A percentile compares a stretch with the other conserved stretches of the same genome.
Conservation (phyloP, 2,888 invertebrate species). For the Clunio marinus region DNA sequence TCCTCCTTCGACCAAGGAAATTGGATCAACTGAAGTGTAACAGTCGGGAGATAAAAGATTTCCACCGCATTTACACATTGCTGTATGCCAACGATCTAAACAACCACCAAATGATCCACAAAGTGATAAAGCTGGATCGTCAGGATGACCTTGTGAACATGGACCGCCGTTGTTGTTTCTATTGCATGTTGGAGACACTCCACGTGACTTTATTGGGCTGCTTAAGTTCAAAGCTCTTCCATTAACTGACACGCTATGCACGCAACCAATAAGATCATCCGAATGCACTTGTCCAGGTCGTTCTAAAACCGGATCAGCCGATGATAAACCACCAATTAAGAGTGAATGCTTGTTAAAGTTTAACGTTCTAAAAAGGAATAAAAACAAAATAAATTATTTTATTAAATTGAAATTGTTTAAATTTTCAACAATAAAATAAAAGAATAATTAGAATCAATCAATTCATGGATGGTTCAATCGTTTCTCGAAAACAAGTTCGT, state of each 20-base stretch:
- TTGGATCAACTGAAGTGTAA: conserved; percentile 68
- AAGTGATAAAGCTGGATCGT: conserved; percentile 48
- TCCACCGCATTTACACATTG: conserved; percentile 67
- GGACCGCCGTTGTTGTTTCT: conserved; percentile 63
- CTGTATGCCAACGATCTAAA: conserved; percentile 77
- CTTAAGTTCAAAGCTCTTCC: conserved; percentile 78
- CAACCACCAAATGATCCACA: conserved; percentile 68
- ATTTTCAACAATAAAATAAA: too few relatives aligned
- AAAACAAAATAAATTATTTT: conserved; percentile 38
- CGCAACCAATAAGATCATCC: conserved; percentile 90
- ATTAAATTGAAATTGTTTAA: background rate
- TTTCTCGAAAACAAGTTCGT: too few relatives aligned
- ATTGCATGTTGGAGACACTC: conserved; percentile 72
- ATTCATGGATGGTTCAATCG: too few relatives aligned
- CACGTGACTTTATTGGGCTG: conserved; percentile 66
- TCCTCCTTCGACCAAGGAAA: conserved; percentile 72
- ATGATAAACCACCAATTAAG: conserved; percentile 77
- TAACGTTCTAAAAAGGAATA: conserved; percentile 66
- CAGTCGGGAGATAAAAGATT: conserved; percentile 75
- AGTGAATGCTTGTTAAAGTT: conserved; percentile 88
- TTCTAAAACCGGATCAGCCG: conserved; percentile 81
- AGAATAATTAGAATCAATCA: too few relatives aligned
- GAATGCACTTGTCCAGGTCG: conserved; percentile 85
- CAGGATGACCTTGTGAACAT: conserved; percentile 54
- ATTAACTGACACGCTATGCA: conserved; percentile 85